phyloP scores from a whole-genome alignment of 2,888 invertebrate genomes.

The Leucoptera coffeella region DNA sequence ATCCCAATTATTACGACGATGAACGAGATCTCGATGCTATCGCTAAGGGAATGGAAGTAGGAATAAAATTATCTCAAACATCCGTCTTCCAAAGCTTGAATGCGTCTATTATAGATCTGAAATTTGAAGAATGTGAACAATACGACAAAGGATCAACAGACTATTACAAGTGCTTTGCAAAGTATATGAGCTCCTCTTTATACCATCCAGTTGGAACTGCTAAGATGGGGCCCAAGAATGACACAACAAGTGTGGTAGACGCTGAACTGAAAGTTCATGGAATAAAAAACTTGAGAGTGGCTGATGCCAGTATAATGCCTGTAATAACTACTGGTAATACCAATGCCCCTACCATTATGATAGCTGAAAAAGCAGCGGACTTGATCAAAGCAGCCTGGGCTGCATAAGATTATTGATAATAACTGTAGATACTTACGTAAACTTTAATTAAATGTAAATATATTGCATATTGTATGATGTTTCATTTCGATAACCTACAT shows the following conservation, averaged over 20 bases:
- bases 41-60: conserved; percentile 16
- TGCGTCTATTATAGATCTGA: conserved; percentile 10
- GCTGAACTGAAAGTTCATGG: conserved; percentile 56
- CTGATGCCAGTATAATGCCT: no score
- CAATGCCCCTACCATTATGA: conserved; percentile 72
- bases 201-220: no score
- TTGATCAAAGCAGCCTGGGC: no score
- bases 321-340: no score
- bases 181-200: conserved; percentile 59
- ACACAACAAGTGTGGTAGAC: conserved; percentile 58
- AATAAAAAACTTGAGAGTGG: conserved; percentile 58
- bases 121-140: conserved; percentile 2
- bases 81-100: conserved; percentile 17
- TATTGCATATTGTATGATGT: no score
- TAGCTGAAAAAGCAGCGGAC: no score
- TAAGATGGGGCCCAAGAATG: conserved; percentile 61
- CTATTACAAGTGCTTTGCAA: conserved; percentile 59
- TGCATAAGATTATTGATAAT: no score
- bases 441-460: no score
- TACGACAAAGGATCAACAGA: conserved; percentile 30
- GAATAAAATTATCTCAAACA: conserved; percentile 19
- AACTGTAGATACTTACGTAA: no score
- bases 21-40: conserved; percentile 32
- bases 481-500: no score
- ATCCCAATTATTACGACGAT: conserved; percentile 50